These are phyloP conservation scores for Tinamus guttatus DNA, from an alignment of 2,113 vertebrate genomes.

Conservation along the genomic window DNA sequence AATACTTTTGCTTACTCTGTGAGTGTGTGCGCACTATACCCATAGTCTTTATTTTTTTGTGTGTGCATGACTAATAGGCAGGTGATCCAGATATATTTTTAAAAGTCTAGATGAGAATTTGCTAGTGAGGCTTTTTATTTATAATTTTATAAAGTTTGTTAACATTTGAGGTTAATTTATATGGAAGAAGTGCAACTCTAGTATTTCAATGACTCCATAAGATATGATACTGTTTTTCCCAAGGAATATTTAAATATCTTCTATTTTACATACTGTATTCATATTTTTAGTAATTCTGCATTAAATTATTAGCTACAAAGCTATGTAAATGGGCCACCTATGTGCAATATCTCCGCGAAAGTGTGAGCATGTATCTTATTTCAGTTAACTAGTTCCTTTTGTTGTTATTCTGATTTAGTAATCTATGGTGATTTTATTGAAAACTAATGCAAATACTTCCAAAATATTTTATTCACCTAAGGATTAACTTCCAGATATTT, in stretches of 20 bases:
- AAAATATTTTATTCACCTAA: slow-evolving; percentile 38
- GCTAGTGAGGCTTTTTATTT: slow-evolving; percentile 67
- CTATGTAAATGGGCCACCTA: slow-evolving; percentile 78
- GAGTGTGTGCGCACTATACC: slow-evolving; percentile 73
- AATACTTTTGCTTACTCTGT: slow-evolving; percentile 67
- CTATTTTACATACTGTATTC: slow-evolving; percentile 74
- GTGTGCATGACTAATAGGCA: slow-evolving; percentile 85
- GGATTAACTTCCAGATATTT: slow-evolving; percentile 37
- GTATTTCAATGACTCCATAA: slow-evolving; percentile 68
- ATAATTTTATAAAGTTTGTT: slow-evolving; percentile 72
- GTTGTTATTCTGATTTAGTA: slow-evolving; percentile 66
- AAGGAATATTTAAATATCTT: slow-evolving; percentile 74
- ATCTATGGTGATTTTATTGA: slow-evolving; percentile 55
- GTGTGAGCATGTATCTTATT: slow-evolving; percentile 72
- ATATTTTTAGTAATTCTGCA: slow-evolving; percentile 74
- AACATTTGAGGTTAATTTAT: slow-evolving; percentile 72
- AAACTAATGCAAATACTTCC: slow-evolving; percentile 56
- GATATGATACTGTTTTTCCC: slow-evolving; percentile 64
- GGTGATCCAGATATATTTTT: slow-evolving; percentile 77
- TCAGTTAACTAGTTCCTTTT: slow-evolving; percentile 58
- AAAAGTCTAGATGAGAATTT: slow-evolving; percentile 64
- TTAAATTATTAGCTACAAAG: slow-evolving; percentile 77
- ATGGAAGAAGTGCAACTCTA: slow-evolving; percentile 60
- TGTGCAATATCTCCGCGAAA: slow-evolving; percentile 81
- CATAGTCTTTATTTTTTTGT: slow-evolving; percentile 80